A percentile compares a stretch with the other conserved stretches of the same genome.
Evolutionary conservation across 1,140 invertebrate species (phyloP).

Genomic region (Drosophila kepulauana): DNA sequence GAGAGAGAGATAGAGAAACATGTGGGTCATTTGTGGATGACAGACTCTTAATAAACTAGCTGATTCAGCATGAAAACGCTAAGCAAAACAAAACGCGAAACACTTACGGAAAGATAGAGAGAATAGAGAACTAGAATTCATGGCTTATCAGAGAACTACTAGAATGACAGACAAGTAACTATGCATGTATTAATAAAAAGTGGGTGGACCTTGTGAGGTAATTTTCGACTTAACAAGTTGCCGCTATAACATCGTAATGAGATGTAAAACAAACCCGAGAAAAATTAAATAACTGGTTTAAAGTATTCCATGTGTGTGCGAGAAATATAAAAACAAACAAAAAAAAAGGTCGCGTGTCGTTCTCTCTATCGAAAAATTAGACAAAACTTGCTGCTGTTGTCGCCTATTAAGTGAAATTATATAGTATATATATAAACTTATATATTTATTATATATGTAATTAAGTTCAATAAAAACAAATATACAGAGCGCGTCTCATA

Average conservation of each 20-base stretch:
- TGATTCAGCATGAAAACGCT: neutral
- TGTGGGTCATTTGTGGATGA: no score
- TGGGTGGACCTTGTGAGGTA: constrained; percentile 13
- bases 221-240: constrained; percentile 13
- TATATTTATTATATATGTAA: constrained; percentile 24
- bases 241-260: constrained; percentile 4
- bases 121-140: neutral
- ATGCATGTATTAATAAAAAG: constrained; percentile 5
- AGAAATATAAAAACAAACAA: constrained; percentile 15
- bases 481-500: constrained; percentile 29
- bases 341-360: constrained; percentile 46
- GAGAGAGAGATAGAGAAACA: neutral
- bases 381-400: constrained; percentile 36
- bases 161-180: neutral
- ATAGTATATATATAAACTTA: constrained; percentile 36
- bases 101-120: neutral
- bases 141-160: neutral
- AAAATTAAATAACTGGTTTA: constrained; percentile 39
- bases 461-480: constrained; percentile 28
- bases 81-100: neutral
- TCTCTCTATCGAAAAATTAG: constrained; percentile 27
- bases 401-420: constrained; percentile 59
- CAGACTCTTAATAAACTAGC: neutral
- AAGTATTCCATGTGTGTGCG: neutral
- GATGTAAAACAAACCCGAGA: constrained; percentile 8